These are phyloP conservation scores for Aleiodes leptofemur DNA, from an alignment of 2,888 invertebrate species.

Conservation along the genomic window DNA sequence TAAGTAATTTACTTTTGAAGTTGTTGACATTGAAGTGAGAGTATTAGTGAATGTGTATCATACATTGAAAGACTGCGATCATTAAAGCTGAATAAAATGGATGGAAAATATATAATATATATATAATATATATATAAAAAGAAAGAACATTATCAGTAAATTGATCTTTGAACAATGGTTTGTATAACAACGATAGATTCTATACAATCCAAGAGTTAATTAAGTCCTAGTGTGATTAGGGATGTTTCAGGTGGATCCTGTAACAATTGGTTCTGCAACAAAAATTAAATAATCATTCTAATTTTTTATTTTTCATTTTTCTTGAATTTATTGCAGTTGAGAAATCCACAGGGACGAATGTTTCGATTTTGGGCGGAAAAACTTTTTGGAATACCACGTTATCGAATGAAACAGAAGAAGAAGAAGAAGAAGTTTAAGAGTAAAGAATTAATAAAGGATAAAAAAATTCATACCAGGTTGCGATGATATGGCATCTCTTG, in stretches of 20 bases:
- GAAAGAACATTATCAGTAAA: constrained; percentile 12
- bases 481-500: constrained; percentile 57
- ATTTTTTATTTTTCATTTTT: constrained; percentile 20
- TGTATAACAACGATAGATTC: constrained; percentile 15
- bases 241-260: constrained; percentile 61
- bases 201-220: constrained; percentile 3
- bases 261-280: constrained; percentile 65
- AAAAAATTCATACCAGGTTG: constrained; percentile 61
- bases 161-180: constrained; percentile 2
- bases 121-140: background rate
- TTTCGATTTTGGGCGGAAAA: constrained; percentile 38
- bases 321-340: constrained; percentile 24
- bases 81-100: constrained; percentile 5
- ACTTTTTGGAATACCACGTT: constrained; percentile 28
- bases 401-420: constrained; percentile 2
- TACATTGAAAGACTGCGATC: constrained; percentile 5
- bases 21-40: constrained; percentile 2
- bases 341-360: constrained; percentile 6
- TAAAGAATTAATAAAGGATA: background rate
- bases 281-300: constrained; percentile 7
- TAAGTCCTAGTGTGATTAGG: background rate
- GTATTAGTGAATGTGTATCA: background rate
- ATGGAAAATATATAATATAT: too few relatives aligned
- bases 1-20: constrained; percentile 4
- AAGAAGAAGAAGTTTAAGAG: background rate